Conservation (phyloP, 2,113 vertebrate genomes). For the Protomyctophum bolini region DNA sequence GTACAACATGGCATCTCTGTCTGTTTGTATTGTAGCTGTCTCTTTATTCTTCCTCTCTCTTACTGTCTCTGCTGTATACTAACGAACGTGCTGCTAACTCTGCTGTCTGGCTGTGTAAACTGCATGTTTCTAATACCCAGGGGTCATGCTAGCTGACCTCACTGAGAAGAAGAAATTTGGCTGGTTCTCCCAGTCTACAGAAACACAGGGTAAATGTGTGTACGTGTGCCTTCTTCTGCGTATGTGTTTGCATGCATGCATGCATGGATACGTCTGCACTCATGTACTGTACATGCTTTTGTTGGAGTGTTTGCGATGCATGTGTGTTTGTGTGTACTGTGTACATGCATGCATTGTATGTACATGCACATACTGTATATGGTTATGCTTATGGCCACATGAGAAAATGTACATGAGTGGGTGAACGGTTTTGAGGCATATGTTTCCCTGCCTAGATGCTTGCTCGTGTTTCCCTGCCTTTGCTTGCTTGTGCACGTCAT, state of each 20-base stretch:
- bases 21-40: constrained; percentile 52
- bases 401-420: too few relatives aligned
- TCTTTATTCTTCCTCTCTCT: constrained; percentile 51
- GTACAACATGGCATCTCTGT: constrained; percentile 30
- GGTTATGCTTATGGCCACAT: too few relatives aligned
- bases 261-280: too few relatives aligned
- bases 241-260: not conserved
- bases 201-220: constrained; percentile 90
- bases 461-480: too few relatives aligned
- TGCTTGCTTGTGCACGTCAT: too few relatives aligned
- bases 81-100: constrained; percentile 81
- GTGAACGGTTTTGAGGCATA: too few relatives aligned
- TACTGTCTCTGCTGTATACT: constrained; percentile 60
- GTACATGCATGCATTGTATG: too few relatives aligned
- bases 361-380: too few relatives aligned
- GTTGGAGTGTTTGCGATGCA: too few relatives aligned
- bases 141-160: constrained; percentile 94
- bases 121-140: constrained; percentile 87
- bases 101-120: constrained; percentile 84
- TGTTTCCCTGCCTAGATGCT: too few relatives aligned
- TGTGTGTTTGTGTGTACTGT: too few relatives aligned
- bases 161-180: constrained; percentile 95
- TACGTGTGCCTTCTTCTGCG: constrained; percentile 9
- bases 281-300: too few relatives aligned
- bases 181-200: constrained; percentile 92